A percentile compares a stretch with the other conserved stretches of the same genome.
Conservation (phyloP, 2,113 vertebrate genomes). For the Leiothrix lutea region DNA sequence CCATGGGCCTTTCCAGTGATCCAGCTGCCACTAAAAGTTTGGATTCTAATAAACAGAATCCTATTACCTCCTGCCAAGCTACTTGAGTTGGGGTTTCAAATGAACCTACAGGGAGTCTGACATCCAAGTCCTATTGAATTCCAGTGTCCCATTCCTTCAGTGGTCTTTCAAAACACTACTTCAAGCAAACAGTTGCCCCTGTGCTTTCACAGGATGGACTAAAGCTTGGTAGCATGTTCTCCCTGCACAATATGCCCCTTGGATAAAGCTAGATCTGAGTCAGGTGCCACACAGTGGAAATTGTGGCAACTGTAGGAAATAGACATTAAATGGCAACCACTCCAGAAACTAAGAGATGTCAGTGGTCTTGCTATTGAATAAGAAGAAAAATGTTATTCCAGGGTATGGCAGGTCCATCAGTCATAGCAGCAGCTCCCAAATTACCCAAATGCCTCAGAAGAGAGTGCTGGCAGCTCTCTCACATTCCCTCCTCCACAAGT, state of each 20-base stretch:
- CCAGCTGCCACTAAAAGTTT: neutral
- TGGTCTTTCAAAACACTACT: neutral
- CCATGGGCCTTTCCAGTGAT: neutral
- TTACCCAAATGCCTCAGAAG: neutral
- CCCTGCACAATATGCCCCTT: neutral
- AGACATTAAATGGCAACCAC: neutral
- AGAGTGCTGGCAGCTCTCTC: neutral
- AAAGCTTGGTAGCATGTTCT: neutral
- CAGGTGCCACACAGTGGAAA: neutral
- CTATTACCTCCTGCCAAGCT: neutral
- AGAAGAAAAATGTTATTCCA: neutral
- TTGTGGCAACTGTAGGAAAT: neutral
- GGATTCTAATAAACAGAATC: neutral
- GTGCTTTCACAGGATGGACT: neutral
- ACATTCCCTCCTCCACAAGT: neutral
- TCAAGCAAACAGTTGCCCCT: neutral
- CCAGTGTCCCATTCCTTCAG: neutral
- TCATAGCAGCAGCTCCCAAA: neutral
- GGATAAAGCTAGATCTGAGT: neutral
- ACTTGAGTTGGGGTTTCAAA: neutral
- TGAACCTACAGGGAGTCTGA: neutral
- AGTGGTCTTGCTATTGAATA: neutral
- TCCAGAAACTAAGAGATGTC: neutral
- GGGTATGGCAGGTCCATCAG: neutral
- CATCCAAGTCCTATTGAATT: neutral